These are phyloP conservation scores for Ooceraea biroi DNA, from an alignment of 1,140 invertebrate genomes.

Conservation along the genomic window DNA sequence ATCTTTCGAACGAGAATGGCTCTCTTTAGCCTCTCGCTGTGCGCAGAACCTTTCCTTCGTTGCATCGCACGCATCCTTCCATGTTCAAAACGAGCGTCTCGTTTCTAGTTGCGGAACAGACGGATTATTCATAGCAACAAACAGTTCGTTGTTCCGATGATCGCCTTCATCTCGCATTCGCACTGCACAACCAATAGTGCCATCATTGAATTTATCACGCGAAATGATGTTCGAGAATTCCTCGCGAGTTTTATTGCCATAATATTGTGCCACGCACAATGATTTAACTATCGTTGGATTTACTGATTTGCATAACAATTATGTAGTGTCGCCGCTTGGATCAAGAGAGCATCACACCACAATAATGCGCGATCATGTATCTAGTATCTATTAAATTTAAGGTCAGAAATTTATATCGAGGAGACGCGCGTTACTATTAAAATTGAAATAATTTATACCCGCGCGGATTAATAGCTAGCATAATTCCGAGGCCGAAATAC, in stretches of 20 bases:
- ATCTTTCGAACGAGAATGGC: not conserved
- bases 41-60: not conserved
- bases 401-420: conserved; percentile 43
- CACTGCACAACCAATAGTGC: not conserved
- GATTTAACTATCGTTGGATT: conserved; percentile 18
- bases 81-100: not conserved
- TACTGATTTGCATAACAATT: not conserved
- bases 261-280: not conserved
- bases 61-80: not conserved
- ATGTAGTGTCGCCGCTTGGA: not conserved
- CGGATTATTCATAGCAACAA: conserved; percentile 24
- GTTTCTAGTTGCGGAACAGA: not conserved
- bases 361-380: conserved; percentile 47
- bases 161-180: conserved; percentile 20
- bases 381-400: conserved; percentile 30
- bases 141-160: conserved; percentile 16
- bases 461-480: conserved; percentile 47
- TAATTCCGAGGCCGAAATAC: conserved; percentile 41
- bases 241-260: not conserved
- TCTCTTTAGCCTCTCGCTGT: not conserved
- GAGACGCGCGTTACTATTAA: conserved; percentile 20
- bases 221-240: not conserved
- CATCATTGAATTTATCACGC: conserved; percentile 34
- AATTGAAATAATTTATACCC: conserved; percentile 47
- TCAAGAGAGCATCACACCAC: not conserved